phyloP scores from a whole-genome alignment of 2,888 invertebrate species.

The Ditylenchus weischeri region DNA sequence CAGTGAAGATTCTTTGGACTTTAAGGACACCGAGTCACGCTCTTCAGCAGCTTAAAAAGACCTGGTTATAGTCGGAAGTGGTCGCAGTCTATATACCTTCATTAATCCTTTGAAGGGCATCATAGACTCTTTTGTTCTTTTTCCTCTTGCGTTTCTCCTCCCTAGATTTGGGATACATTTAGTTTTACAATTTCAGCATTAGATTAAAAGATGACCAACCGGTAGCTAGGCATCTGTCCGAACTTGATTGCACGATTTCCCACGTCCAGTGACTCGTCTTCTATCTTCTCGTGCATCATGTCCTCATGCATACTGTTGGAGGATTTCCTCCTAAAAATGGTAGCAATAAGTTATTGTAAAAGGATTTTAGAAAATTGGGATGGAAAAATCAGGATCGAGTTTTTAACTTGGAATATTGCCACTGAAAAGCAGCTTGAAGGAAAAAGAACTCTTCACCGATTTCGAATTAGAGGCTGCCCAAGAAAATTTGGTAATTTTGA shows the following conservation, averaged over 20 bases:
- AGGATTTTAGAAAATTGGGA: conserved; percentile 8
- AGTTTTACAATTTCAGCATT: background rate
- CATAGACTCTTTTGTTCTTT: conserved; percentile 54
- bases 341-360: no score
- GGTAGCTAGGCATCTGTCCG: conserved; percentile 61
- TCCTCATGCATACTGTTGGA: conserved; percentile 27
- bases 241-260: conserved; percentile 59
- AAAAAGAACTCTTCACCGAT: no score
- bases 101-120: conserved; percentile 54
- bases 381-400: background rate
- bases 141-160: conserved; percentile 54
- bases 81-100: conserved; percentile 38
- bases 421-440: no score
- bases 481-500: no score
- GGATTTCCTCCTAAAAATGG: conserved; percentile 31
- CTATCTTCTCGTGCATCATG: conserved; percentile 29
- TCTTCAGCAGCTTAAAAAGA: conserved; percentile 22
- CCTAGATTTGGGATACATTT: conserved; percentile 25
- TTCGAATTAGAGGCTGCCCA: no score
- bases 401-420: no score
- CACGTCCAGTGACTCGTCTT: conserved; percentile 33
- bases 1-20: conserved; percentile 42
- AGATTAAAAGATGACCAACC: conserved; percentile 39
- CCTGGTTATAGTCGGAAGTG: background rate
- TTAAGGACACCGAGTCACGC: conserved; percentile 37